These are phyloP conservation scores for Atlantisia rogersi DNA, from an alignment of 2,113 vertebrate genomes.

Conservation along the genomic window DNA sequence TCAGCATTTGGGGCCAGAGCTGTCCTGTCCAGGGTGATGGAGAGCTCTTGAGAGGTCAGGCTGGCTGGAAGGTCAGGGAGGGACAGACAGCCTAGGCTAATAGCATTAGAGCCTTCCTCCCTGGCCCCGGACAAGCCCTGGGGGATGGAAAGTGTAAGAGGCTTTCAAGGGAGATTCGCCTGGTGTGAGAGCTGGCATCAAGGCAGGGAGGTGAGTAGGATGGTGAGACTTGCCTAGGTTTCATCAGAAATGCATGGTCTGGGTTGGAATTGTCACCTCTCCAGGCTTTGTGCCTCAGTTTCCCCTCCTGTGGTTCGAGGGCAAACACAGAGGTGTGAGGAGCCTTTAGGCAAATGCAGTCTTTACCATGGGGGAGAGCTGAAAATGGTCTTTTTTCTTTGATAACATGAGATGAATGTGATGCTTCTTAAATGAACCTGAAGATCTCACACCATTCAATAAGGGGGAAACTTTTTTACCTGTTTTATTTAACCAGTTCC, in stretches of 20 bases:
- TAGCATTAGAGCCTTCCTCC: neutral
- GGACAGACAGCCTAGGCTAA: neutral
- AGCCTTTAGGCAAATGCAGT: neutral
- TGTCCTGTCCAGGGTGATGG: neutral
- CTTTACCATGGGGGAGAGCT: neutral
- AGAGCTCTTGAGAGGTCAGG: neutral
- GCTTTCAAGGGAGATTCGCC: neutral
- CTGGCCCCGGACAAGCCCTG: neutral
- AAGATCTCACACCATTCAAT: neutral
- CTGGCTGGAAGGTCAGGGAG: neutral
- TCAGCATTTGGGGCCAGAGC: neutral
- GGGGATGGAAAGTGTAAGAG: neutral
- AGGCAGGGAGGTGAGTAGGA: neutral
- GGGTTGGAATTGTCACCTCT: neutral
- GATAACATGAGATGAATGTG: fast-evolving
- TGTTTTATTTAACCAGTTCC: neutral
- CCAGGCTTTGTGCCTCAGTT: neutral
- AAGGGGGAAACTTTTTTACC: neutral
- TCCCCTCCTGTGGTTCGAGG: neutral
- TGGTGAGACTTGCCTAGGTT: neutral
- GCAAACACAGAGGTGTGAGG: neutral
- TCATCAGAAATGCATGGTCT: neutral
- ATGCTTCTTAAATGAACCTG: neutral
- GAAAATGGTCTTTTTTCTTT: neutral
- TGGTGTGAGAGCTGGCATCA: neutral